phyloP scores from a whole-genome alignment of 2,113 vertebrate species.

The Syngnathus scovelli region DNA sequence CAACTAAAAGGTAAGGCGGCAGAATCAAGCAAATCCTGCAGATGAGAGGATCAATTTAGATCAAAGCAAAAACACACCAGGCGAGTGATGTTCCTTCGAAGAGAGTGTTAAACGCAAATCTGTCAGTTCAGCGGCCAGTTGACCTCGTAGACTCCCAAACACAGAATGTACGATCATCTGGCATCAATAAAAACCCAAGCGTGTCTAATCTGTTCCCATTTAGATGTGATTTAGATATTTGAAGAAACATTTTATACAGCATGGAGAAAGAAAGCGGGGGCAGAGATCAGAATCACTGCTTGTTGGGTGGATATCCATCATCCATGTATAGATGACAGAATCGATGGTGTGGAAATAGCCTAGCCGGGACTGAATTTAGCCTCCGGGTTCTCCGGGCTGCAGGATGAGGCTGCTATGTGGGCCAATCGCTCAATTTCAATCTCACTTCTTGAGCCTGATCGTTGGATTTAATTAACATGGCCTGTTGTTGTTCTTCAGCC shows the following conservation, averaged over 20 bases:
- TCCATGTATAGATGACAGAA: constrained; percentile 74
- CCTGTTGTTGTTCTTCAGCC: constrained; percentile 41
- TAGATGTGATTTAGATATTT: constrained; percentile 32
- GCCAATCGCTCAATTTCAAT: constrained; percentile 78
- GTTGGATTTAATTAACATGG: constrained; percentile 75
- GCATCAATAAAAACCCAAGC: constrained; percentile 18
- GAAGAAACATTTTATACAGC: constrained; percentile 27
- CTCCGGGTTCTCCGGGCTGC: constrained; percentile 72
- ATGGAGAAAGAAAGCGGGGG: constrained; percentile 27
- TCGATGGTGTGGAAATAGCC: constrained; percentile 80
- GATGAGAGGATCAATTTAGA: constrained; percentile 45
- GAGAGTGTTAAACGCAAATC: neutral
- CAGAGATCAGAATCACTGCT: constrained; percentile 55
- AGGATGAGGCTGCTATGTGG: constrained; percentile 74
- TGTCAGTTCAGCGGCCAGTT: neutral
- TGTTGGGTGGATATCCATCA: constrained; percentile 72
- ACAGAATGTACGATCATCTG: neutral
- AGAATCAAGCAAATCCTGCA: constrained; percentile 43
- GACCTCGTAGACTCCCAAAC: neutral
- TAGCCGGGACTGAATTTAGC: constrained; percentile 69
- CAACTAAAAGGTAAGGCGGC: constrained; percentile 49
- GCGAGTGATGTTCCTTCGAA: neutral
- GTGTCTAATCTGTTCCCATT: constrained; percentile 30
- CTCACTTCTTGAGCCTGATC: constrained; percentile 68
- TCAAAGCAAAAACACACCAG: constrained; percentile 12